Base-by-base conservation (phyloP, 2,888 invertebrate species). In the Sarcophaga carnaria region DNA sequence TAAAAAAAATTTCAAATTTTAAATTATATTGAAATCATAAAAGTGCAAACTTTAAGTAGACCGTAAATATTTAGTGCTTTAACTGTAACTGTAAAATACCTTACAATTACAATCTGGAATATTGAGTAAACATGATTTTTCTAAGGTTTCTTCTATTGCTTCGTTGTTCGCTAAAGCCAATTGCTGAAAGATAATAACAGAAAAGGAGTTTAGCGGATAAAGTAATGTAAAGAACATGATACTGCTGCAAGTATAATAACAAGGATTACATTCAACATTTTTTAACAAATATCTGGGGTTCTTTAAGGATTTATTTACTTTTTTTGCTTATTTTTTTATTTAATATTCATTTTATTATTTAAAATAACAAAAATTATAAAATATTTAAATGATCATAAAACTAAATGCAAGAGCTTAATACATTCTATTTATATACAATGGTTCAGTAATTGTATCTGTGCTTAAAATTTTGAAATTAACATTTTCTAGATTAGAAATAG, bases 21-120 rank as follows among this genome's bases (percentile, higher is more conserved):
- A 66, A 75, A 70, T 74, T n/a, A 54, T 60, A 37, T 63, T 60
- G 87, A 87, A 87, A 67, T 79, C 87, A 54, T 79, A 87, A 54
- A 87, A 82, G 81, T 87, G 87, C 81, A 62, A 54, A 75, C 60
- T 78, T 82, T 79, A 78, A 85, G 49, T 82, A 79, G 78, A 86
- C 79, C 74, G 80, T 77, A 86, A 86, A 83, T 75, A 74, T 77
- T 69, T 74, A 69, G 69, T 74, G 70, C 62, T 59, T 76, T 83
- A 72, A 76, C 60, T 70, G 47, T 83, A 72, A 76, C 60, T 70
- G 47, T 45, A 67, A 75, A 54, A 79, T 82, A 71, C 67, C 74
- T 69, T 80, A 49, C 67, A 76, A 72, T 80, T 80, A 25, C 71
- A 80, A 86, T 80, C 76, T 80, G 80, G 72, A 69, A 83, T 74